Base-by-base conservation (phyloP, 1,140 invertebrate species). In the Papilio machaon region DNA sequence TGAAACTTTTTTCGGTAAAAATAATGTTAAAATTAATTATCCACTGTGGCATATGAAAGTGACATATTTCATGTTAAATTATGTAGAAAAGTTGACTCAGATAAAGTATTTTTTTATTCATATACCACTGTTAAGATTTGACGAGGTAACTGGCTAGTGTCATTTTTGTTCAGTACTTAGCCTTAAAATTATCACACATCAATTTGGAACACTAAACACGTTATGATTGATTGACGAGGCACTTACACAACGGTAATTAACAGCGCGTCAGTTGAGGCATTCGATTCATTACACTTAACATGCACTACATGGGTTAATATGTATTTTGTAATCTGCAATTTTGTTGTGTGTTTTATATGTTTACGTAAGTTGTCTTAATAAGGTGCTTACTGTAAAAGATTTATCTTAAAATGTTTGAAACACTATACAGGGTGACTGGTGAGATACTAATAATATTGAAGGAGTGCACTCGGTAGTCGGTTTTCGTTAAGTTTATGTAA, bases 201-300 rank as follows among this genome's bases (percentile, higher is more conserved):
- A 76, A 49, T 52, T 49, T 52, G 19, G 19, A 15, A 54, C 19
- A 35, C 30, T 70, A 70, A 70, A 70, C 64, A 70, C 74, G 80
- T 80, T 79, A 70, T 81, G 8, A 80, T 82, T 88, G 87, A 91
- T 88, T 88, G 88, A 88, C 88, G 82, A 70, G 77, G 84, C 83
- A 79, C 82, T 85, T 88, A 85, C 87, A 85, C 87, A 90, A 86
- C 85, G 88, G 86, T 90, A 87, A 90, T 91, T 90, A 91, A 88
- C 84, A 82, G 73, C 75, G 74, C 67, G 81, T 83, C 81, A 70
- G 80, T 81, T 83, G 83, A 83, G 81, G 54, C 85, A 67, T 84
- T 79, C 79, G 64, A 30, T 70, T 70, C 64, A 70, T 70, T 70
- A 70, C 64, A 70, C 64, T 35, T 67, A 30, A n/a, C 1, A 10